phyloP scores from a whole-genome alignment of 2,113 vertebrate genomes.

The Podocnemis expansa region DNA sequence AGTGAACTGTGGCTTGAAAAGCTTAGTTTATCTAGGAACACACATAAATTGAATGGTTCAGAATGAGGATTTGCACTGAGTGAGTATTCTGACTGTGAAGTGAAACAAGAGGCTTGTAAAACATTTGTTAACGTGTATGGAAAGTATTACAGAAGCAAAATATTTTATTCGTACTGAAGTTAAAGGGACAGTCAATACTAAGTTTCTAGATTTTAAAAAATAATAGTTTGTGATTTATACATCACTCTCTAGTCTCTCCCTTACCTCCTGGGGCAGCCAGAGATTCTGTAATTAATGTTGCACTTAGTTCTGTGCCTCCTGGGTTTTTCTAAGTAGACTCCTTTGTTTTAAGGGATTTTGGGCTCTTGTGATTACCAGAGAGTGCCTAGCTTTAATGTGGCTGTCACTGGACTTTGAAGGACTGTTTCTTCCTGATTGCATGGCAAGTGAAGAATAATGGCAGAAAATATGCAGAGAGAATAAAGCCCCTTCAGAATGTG shows the following conservation, averaged over 20 bases:
- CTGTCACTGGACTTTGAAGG: neutral
- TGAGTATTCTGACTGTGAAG: neutral
- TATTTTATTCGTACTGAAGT: neutral
- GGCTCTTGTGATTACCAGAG: neutral
- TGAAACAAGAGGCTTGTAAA: neutral
- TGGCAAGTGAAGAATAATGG: constrained; percentile 10
- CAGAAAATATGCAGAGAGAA: neutral
- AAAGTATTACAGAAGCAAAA: neutral
- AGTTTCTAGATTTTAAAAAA: rapidly evolving
- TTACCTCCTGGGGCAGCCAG: neutral
- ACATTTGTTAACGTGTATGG: neutral
- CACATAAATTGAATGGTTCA: neutral
- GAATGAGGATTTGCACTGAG: neutral
- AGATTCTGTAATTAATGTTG: neutral
- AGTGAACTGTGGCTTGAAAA: neutral
- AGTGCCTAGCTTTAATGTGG: neutral
- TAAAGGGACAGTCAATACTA: neutral
- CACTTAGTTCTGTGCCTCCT: neutral
- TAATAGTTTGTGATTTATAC: rapidly evolving
- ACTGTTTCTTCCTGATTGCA: constrained; percentile 26
- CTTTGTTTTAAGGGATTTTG: neutral
- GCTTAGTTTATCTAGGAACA: neutral
- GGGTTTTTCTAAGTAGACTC: neutral
- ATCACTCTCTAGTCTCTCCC: neutral
- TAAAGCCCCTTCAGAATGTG: neutral